phyloP scores from a whole-genome alignment of 2,888 invertebrate species.

The Lycia hirtaria region DNA sequence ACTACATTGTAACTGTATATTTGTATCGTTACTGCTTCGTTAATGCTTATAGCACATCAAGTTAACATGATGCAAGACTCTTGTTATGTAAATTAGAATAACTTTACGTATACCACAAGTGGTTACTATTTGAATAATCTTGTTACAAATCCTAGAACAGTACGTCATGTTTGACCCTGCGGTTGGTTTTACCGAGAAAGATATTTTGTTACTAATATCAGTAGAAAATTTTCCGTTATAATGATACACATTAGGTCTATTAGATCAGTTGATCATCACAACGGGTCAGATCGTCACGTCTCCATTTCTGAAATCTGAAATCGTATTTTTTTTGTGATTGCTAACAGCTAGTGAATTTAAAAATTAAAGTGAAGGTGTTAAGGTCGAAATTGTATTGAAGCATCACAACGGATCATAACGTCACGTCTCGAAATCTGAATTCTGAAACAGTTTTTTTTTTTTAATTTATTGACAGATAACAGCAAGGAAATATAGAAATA shows the following conservation, averaged over 20 bases:
- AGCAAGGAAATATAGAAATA: background rate
- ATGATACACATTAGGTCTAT: background rate
- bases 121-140: constrained; percentile 8
- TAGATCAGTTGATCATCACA: constrained; percentile 2
- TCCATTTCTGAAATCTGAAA: background rate
- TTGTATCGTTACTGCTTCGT: too few relatives aligned
- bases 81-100: constrained; percentile 2
- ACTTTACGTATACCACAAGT: background rate
- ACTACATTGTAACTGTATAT: too few relatives aligned
- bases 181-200: constrained; percentile 13
- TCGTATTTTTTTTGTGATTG: background rate
- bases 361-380: too few relatives aligned
- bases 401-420: background rate
- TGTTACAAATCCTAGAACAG: constrained; percentile 13
- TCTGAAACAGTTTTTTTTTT: background rate
- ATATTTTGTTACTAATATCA: background rate
- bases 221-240: constrained; percentile 6
- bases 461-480: background rate
- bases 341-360: too few relatives aligned
- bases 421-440: background rate
- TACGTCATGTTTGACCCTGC: constrained; percentile 12
- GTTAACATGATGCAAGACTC: background rate
- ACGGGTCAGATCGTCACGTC: background rate
- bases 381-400: too few relatives aligned
- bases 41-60: too few relatives aligned